Evolutionary conservation across 2,888 invertebrate species (phyloP).

Genomic region (Ormia ochracea): DNA sequence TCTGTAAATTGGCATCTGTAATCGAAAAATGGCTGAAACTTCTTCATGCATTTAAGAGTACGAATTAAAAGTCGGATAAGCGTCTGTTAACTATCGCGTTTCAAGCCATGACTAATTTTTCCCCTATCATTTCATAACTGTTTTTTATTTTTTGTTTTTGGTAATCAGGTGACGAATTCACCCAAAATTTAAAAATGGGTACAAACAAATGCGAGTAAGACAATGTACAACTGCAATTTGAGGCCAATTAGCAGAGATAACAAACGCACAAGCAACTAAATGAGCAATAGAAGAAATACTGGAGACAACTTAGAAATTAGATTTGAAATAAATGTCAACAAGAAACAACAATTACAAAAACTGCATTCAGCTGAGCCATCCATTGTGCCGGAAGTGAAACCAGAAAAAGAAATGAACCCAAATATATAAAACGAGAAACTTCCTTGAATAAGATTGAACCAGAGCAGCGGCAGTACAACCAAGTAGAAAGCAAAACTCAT

Average conservation of each 20-base stretch:
- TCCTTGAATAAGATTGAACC: constrained; percentile 14
- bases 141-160: not conserved
- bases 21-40: not conserved
- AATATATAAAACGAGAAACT: constrained; percentile 5
- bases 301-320: constrained; percentile 15
- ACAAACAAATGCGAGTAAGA: not conserved
- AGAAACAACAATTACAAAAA: too few species aligned
- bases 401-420: constrained; percentile 19
- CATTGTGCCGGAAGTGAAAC: constrained; percentile 51
- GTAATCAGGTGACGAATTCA: constrained; percentile 38
- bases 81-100: not conserved
- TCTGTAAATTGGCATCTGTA: not conserved
- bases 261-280: not conserved
- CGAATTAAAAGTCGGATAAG: not conserved
- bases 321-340: not conserved
- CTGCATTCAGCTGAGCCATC: constrained; percentile 9
- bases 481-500: not conserved
- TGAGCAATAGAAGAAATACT: not conserved
- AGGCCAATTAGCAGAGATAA: constrained; percentile 48
- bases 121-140: not conserved
- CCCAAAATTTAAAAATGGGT: constrained; percentile 2
- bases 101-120: constrained; percentile 7
- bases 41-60: not conserved
- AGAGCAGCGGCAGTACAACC: not conserved
- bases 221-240: constrained; percentile 26